These are phyloP conservation scores for Lysandra bellargus DNA, from an alignment of 2,888 invertebrate species.

Conservation along the genomic window DNA sequence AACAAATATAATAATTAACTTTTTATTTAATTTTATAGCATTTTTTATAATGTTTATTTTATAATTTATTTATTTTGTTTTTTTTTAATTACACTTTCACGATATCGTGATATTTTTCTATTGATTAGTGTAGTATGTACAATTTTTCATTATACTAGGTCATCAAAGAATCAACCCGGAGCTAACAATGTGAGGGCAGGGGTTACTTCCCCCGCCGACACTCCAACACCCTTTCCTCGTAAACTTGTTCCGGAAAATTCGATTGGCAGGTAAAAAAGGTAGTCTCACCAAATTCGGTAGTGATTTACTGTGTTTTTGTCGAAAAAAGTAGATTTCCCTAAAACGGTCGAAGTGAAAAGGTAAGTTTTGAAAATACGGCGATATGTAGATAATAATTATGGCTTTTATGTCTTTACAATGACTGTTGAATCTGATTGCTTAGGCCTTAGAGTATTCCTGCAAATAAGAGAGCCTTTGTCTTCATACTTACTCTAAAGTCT, in stretches of 20 bases:
- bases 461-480: no score
- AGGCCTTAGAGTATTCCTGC: no score
- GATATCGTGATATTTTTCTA: no score
- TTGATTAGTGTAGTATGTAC: conserved; percentile 28
- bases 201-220: conserved; percentile 69
- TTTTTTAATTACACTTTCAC: no score
- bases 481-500: no score
- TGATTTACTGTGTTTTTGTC: conserved; percentile 9
- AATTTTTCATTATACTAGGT: conserved; percentile 49
- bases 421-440: no score
- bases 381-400: no score
- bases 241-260: conserved; percentile 34
- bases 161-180: conserved; percentile 71
- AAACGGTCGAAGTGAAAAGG: not conserved
- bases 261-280: conserved; percentile 22
- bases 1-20: no score
- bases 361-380: not conserved
- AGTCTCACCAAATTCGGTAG: not conserved
- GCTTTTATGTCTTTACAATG: no score
- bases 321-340: not conserved
- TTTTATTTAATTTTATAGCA: no score
- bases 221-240: conserved; percentile 45
- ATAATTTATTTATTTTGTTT: no score
- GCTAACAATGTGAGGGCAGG: conserved; percentile 61
- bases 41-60: no score